Evolutionary conservation across 2,113 vertebrate species (phyloP).

Genomic region (Muscicapa adusta): DNA sequence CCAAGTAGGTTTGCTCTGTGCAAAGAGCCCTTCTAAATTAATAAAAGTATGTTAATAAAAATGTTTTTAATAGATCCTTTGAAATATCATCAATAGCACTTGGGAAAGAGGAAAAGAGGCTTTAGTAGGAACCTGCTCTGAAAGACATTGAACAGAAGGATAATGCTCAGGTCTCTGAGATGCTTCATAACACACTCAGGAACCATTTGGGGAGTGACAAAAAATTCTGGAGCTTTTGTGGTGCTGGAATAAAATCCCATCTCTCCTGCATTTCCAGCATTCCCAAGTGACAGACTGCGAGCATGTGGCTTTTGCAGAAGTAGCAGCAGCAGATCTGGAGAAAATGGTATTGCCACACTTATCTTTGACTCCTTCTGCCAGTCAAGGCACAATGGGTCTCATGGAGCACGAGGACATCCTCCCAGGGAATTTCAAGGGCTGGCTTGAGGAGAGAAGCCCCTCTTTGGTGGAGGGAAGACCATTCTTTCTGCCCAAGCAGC

Average conservation of each 20-base stretch:
- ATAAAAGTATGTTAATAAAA: background rate
- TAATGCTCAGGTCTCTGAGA: background rate
- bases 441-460: background rate
- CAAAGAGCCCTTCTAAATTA: background rate
- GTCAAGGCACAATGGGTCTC: background rate
- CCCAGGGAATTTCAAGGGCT: background rate
- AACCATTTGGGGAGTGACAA: rapidly evolving
- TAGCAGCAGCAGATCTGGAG: background rate
- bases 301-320: background rate
- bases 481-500: background rate
- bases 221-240: background rate
- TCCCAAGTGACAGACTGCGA: background rate
- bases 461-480: background rate
- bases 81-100: background rate
- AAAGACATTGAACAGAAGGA: background rate
- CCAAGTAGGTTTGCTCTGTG: background rate
- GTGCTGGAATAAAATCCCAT: background rate
- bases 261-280: background rate
- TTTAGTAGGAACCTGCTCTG: background rate
- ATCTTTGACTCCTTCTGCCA: background rate
- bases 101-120: background rate
- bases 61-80: background rate
- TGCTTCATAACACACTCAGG: background rate
- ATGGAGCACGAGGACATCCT: background rate
- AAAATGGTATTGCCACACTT: background rate